Evolutionary conservation across 2,113 vertebrate species (phyloP).

Genomic region (Elephantulus edwardii): DNA sequence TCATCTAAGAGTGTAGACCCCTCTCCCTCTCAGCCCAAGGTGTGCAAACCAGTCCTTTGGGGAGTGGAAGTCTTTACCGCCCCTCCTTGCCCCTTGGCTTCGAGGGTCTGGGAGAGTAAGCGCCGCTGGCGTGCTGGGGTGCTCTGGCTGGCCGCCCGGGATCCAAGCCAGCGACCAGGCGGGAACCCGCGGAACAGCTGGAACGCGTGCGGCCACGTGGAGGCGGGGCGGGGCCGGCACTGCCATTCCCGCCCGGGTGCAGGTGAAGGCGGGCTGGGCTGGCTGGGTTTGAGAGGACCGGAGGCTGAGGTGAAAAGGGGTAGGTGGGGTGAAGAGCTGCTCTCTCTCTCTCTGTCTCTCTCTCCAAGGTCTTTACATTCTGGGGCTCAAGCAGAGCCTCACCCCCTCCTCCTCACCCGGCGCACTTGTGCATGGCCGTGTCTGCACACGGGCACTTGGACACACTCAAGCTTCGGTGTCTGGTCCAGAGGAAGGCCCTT

Average conservation of each 20-base stretch:
- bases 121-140: not conserved
- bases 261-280: not conserved
- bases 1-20: too few relatives aligned
- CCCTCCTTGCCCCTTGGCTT: too few relatives aligned
- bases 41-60: not conserved
- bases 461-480: not conserved
- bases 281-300: not conserved
- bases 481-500: not conserved
- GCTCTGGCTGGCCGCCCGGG: not conserved
- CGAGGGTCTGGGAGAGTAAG: too few relatives aligned
- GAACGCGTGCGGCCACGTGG: slow-evolving; percentile 23
- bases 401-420: not conserved
- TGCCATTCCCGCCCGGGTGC: not conserved
- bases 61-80: not conserved
- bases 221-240: not conserved
- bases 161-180: not conserved
- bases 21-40: not conserved
- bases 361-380: too few relatives aligned
- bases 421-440: not conserved
- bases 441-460: not conserved
- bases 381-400: not conserved
- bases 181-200: not conserved
- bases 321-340: not conserved
- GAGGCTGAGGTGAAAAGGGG: not conserved
- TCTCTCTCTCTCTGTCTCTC: not conserved